These are phyloP conservation scores for Mola mola DNA, from an alignment of 2,113 vertebrate genomes.

Conservation along the genomic window DNA sequence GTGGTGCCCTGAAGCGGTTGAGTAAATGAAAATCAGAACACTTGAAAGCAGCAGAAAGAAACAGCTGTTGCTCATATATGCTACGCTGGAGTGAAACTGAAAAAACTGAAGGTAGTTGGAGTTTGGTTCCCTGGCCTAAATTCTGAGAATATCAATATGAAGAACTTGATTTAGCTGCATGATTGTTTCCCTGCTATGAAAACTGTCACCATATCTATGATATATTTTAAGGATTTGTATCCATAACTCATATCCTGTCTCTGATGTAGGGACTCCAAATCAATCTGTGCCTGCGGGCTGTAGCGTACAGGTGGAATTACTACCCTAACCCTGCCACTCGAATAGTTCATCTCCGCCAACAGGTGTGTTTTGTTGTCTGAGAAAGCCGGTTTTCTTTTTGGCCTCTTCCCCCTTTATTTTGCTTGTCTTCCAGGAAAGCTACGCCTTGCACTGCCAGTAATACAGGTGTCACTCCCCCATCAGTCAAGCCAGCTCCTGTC, in stretches of 20 bases:
- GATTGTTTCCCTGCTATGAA: background rate
- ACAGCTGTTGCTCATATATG: slow-evolving; percentile 88
- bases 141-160: slow-evolving; percentile 19
- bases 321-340: slow-evolving; percentile 34
- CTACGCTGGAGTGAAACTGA: slow-evolving; percentile 63
- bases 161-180: slow-evolving; percentile 6
- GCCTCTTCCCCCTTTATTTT: slow-evolving; percentile 72
- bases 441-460: slow-evolving; percentile 71
- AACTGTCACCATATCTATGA: slow-evolving; percentile 1
- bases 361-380: slow-evolving; percentile 71
- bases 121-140: too few relatives aligned
- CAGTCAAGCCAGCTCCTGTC: slow-evolving; percentile 25
- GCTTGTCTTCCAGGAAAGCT: slow-evolving; percentile 71
- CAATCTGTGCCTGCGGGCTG: slow-evolving; percentile 33
- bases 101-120: slow-evolving; percentile 30
- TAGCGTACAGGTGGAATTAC: slow-evolving; percentile 48
- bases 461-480: slow-evolving; percentile 62
- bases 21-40: slow-evolving; percentile 88
- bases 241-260: slow-evolving; percentile 1
- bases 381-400: slow-evolving; percentile 65
- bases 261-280: slow-evolving; percentile 1
- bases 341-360: slow-evolving; percentile 61
- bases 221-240: background rate
- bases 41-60: slow-evolving; percentile 76
- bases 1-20: slow-evolving; percentile 83